Evolutionary conservation across 2,113 vertebrate species (phyloP).

Genomic region (Tragulus kanchil): DNA sequence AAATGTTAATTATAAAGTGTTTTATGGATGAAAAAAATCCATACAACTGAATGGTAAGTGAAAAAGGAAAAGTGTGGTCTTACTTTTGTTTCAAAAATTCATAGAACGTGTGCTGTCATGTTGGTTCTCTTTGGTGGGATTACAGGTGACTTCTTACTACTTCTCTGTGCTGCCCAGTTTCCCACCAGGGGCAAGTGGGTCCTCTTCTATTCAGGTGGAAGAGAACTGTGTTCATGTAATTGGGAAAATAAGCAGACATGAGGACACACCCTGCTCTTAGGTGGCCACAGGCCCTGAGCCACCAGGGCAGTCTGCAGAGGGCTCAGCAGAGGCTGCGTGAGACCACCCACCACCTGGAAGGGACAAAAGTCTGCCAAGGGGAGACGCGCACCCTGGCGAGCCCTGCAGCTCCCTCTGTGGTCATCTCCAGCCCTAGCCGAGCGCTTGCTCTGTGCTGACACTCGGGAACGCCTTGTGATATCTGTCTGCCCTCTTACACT

Average conservation of each 20-base stretch:
- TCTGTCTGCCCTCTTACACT: fast-evolving
- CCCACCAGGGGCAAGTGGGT: background rate
- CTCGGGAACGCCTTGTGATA: fast-evolving
- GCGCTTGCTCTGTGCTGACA: background rate
- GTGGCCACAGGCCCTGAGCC: fast-evolving
- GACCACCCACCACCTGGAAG: background rate
- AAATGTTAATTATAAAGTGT: background rate
- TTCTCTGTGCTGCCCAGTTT: background rate
- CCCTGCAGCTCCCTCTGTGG: background rate
- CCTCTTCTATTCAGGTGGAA: background rate
- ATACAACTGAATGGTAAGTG: background rate
- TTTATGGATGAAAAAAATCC: background rate
- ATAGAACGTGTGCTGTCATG: background rate
- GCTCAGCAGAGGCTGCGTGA: background rate
- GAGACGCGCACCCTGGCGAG: background rate
- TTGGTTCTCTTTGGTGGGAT: background rate
- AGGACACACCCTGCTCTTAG: background rate
- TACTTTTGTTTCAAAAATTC: background rate
- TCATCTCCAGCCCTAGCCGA: too few species aligned
- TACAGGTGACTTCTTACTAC: background rate
- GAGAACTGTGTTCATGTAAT: background rate
- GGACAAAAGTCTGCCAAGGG: background rate
- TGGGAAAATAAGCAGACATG: background rate
- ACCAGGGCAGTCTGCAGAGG: background rate
- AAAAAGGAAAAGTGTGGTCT: background rate